A percentile compares a stretch with the other conserved stretches of the same genome.
Evolutionary conservation across 2,113 vertebrate species (phyloP).

Genomic region (Melospiza melodia): DNA sequence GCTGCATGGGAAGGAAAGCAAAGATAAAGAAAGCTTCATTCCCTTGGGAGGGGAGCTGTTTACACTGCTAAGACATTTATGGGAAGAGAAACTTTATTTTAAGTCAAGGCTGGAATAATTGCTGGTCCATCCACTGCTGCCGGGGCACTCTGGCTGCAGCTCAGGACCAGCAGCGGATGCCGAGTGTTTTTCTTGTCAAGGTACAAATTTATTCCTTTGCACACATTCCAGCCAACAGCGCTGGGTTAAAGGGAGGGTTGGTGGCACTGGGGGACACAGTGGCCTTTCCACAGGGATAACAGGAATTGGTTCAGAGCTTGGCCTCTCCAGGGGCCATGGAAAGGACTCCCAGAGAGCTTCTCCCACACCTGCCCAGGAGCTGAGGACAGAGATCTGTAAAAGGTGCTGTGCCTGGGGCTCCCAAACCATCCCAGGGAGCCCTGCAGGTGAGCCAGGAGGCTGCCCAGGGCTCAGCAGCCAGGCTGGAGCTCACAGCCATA

Average conservation of each 20-base stretch:
- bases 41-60: not conserved
- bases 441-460: not conserved
- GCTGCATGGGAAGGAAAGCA: not conserved
- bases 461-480: not conserved
- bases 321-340: not conserved
- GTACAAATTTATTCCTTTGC: not conserved
- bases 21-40: not conserved
- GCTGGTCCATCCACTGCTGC: not conserved
- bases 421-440: not conserved
- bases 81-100: not conserved
- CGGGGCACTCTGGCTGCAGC: not conserved
- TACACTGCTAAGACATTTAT: not conserved
- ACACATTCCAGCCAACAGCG: not conserved
- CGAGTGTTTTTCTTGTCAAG: conserved; percentile 4
- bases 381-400: not conserved
- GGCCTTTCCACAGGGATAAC: not conserved
- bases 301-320: not conserved
- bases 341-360: not conserved
- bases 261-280: not conserved
- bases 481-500: rapidly evolving
- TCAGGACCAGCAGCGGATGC: not conserved
- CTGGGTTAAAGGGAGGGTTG: not conserved
- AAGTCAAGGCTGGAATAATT: not conserved
- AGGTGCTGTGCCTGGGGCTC: not conserved
- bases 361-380: not conserved